phyloP scores from a whole-genome alignment of 2,113 vertebrate genomes.

The Gymnobelideus leadbeateri region DNA sequence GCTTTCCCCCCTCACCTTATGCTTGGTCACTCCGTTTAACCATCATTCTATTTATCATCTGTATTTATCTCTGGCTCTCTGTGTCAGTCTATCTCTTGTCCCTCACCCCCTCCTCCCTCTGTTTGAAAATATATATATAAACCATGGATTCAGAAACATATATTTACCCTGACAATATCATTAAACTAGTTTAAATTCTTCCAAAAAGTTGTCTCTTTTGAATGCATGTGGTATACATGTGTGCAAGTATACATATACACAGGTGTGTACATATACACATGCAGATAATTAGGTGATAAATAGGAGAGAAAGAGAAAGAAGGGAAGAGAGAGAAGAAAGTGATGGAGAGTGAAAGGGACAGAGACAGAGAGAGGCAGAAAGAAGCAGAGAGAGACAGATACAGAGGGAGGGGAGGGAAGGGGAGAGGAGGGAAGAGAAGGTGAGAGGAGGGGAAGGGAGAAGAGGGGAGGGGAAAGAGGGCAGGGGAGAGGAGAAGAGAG shows the following conservation, averaged over 20 bases:
- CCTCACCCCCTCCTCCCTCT: not conserved
- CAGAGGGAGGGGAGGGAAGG: too few relatives aligned
- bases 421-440: rapidly evolving
- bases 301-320: not conserved
- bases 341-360: too few relatives aligned
- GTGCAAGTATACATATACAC: too few relatives aligned
- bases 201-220: not conserved
- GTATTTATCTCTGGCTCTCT: not conserved
- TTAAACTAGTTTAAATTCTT: not conserved
- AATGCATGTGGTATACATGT: not conserved
- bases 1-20: not conserved
- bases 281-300: not conserved
- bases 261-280: not conserved
- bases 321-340: not conserved
- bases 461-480: rapidly evolving
- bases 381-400: too few relatives aligned
- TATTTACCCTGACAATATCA: not conserved
- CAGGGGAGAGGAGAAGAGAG: too few relatives aligned
- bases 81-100: not conserved
- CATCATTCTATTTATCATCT: not conserved
- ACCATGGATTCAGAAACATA: not conserved
- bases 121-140: not conserved
- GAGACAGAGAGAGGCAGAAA: not conserved
- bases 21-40: not conserved
- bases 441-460: too few relatives aligned